Conservation (phyloP, 2,113 vertebrate genomes). For the Lucifuga dentata region DNA sequence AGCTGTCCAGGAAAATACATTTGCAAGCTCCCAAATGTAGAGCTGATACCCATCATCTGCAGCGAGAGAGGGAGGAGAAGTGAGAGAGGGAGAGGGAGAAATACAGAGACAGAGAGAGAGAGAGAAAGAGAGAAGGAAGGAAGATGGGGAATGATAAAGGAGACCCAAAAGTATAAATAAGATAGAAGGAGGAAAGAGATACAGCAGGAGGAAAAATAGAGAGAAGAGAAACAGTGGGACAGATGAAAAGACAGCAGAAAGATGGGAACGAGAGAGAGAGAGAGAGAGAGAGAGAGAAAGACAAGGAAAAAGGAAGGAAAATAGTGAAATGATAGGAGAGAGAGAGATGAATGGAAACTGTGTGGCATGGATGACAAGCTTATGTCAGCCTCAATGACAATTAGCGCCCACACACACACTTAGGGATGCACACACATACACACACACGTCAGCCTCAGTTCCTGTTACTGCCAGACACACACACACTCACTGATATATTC, state of each 20-base stretch:
- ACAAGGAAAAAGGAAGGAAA: background rate
- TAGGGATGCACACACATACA: no score
- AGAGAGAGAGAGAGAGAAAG: background rate
- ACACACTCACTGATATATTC: no score
- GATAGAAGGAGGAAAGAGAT: no score
- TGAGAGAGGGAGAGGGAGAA: background rate
- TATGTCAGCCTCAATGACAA: constrained; percentile 62
- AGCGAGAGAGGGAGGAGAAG: constrained; percentile 2
- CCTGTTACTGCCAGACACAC: constrained; percentile 8
- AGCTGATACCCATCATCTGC: constrained; percentile 45
- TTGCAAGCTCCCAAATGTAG: constrained; percentile 30
- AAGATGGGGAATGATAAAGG: background rate
- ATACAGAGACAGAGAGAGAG: background rate
- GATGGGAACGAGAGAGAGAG: background rate
- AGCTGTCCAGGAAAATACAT: constrained; percentile 38
- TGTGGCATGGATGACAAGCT: no score
- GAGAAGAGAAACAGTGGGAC: background rate
- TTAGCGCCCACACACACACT: constrained; percentile 29
- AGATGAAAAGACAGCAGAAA: no score
- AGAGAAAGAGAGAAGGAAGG: background rate
- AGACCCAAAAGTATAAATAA: background rate
- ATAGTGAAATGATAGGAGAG: background rate
- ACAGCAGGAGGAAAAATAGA: no score
- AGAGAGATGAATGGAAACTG: background rate
- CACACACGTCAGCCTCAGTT: constrained; percentile 5